Evolutionary conservation across 2,113 vertebrate species (phyloP), one percentile per base, ranked within the genome.

Genomic region (Dromaius novaehollandiae): DNA sequence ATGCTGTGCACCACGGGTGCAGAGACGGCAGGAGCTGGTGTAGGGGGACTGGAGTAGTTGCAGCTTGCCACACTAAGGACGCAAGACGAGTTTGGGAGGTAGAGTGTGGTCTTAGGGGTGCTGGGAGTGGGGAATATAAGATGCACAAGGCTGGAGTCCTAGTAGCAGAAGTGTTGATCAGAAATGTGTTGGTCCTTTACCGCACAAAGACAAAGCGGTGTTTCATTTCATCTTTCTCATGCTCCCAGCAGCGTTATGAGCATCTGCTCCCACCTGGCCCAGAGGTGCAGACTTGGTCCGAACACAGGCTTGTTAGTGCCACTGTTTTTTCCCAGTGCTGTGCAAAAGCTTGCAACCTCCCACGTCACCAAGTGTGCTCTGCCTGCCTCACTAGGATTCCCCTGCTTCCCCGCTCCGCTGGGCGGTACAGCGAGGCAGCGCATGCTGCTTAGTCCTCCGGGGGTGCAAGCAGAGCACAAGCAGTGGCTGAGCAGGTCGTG

Each of bases 331-430:
- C 40, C 60, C 24, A 69, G 32, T 24, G 4, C 56, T 36, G 15
- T 20, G 36, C 48, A 3, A 32, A 7, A 92, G 64, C 30, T 32
- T 22, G 40, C 77, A 76, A n/a, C n/a, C n/a, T 63, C 38, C 44
- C 15, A 5, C 16, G 1, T 3, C 32, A 21, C 6, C 6, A 20
- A 28, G 25, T 21, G 58, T 63, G 36, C 71, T 38, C 38, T 22
- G 15, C 11, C 21, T 50, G 38, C 12, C 42, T 44, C 0, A 4
- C 10, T 9, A 3, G 19, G 44, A 15, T 10, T 15, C 2, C 7
- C 26, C 26, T 11, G 19, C 25, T 69, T 36, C 21, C 63, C 38
- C 22, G 69, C 48, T 26, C 38, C 9, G 53, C 46, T 3, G 7
- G 8, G 46, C 26, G 53, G 53, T 13, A 24, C 17, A 2, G 16